Conservation (phyloP, 2,113 vertebrate genomes). For the Condylura cristata region DNA sequence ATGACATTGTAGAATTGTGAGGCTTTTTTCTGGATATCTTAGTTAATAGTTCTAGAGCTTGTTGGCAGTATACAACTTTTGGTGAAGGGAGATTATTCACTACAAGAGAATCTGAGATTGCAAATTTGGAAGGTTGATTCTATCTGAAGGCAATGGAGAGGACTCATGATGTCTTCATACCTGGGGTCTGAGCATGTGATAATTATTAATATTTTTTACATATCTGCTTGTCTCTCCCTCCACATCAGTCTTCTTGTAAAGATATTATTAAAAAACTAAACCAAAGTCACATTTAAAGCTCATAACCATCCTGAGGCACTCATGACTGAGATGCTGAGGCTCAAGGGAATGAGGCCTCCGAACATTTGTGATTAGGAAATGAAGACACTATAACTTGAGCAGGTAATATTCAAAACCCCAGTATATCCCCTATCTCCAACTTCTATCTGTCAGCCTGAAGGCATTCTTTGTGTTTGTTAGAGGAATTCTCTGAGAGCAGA, state of each 20-base stretch:
- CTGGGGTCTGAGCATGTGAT: neutral
- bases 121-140: neutral
- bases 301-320: neutral
- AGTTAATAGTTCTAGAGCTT: neutral
- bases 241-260: neutral
- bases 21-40: neutral
- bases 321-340: neutral
- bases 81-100: neutral
- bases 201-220: neutral
- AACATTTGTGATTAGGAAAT: neutral
- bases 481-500: neutral
- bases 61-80: neutral
- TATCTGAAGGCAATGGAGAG: neutral
- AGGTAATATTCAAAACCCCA: neutral
- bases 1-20: neutral
- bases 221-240: neutral
- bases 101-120: neutral
- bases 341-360: neutral
- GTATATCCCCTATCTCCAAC: neutral
- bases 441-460: neutral
- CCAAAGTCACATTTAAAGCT: constrained; percentile 6
- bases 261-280: neutral
- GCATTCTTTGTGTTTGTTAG: neutral
- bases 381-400: neutral
- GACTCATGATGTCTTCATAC: neutral